These are phyloP conservation scores for Trematomus loennbergii DNA, from an alignment of 2,113 vertebrate genomes.

Conservation along the genomic window DNA sequence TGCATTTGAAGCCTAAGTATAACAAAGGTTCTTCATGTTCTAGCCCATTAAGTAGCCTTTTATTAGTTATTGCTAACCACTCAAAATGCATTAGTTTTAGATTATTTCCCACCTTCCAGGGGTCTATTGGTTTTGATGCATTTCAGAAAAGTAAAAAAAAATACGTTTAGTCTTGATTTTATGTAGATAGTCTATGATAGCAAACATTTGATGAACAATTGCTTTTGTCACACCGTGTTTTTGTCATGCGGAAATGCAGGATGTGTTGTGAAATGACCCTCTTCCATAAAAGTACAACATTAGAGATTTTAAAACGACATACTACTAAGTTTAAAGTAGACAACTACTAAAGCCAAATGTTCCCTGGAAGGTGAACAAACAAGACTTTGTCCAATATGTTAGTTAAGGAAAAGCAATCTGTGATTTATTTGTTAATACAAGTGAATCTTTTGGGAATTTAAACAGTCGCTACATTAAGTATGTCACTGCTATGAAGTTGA, in stretches of 20 bases:
- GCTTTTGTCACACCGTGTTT: not conserved
- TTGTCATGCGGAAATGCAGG: conserved; percentile 4
- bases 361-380: not conserved
- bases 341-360: not conserved
- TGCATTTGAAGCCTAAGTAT: not conserved
- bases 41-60: not conserved
- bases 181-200: not conserved
- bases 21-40: not conserved
- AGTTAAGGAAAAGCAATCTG: not conserved
- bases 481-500: not conserved
- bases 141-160: not conserved
- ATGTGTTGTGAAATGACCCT: not conserved
- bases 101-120: not conserved
- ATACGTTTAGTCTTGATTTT: not conserved
- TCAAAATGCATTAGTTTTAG: not conserved
- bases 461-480: not conserved
- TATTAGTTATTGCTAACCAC: not conserved
- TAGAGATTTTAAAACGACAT: not conserved
- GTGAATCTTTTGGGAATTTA: not conserved
- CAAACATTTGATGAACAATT: not conserved
- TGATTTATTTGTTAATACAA: not conserved
- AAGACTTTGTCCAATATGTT: not conserved
- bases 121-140: not conserved
- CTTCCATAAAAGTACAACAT: not conserved
- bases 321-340: too few species aligned